Base-by-base conservation (phyloP, 2,797 vertebrate species). In the Lepus townsendii region DNA sequence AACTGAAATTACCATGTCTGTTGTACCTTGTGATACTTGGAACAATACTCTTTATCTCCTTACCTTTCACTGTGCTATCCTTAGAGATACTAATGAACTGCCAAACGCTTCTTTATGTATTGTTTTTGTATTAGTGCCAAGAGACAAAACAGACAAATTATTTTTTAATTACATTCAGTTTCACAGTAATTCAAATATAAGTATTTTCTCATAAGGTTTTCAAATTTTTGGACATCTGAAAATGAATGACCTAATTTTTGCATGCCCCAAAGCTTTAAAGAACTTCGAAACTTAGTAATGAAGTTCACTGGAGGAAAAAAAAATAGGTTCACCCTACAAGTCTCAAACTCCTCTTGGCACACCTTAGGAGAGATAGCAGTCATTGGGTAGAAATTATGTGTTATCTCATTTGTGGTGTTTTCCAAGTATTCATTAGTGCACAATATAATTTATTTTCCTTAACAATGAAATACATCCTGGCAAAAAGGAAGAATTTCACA, bases 161-260 rank as follows among this genome's bases (percentile, higher is more conserved):
- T 66, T 63, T 24, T 17, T 54, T 1, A 69, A 20, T 69, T 78
- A 60, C n/a, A 62, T 69, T 88, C 24, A 54, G 7, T 89, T 83
- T 95, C 47, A 93, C 30, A 89, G 4, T 88, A 91, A 72, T 77
- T 89, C 30, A 86, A 54, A 30, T 71, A 27, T 42, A 84, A 91
- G 19, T 78, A 42, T 76, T 77, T 95, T 90, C 50, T 84, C 32
- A 38, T 71, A 54, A 19, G 2, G 1, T 87, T 93, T 96, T 91
- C 30, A 83, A 82, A 60, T 63, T 84, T 94, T 68, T 9, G 4
- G 17, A 35, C 22, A 65, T 87, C 32, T 93, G n/a, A 94, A 82
- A 91, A 22, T 54, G 73, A 92, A 47, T 84, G 50, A 50, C 30
- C 76, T 79, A 86, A 83, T 82, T 82, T 95, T 95, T 90, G 42